Evolutionary conservation across 2,113 vertebrate genomes (phyloP), one percentile per base, ranked within the genome.

Genomic region (Xiphophorus hellerii): DNA sequence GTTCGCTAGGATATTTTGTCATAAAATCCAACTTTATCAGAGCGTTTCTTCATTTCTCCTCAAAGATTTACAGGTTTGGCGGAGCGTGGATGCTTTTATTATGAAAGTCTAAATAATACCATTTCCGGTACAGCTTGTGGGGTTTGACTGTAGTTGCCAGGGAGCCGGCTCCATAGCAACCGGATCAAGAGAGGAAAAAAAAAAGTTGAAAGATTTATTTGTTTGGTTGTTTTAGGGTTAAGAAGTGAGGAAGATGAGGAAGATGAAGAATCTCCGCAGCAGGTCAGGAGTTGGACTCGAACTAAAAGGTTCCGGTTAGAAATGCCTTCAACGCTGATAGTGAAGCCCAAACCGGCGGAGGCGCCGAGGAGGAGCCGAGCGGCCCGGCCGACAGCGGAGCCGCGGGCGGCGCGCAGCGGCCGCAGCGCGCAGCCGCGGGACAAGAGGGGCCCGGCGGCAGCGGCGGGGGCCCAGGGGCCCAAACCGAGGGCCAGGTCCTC

Each of bases 291-390:
- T 60, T 58, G 63, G 37, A 69, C 1, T 51, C 44, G 42, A 10
- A 30, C 62, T 9, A 20, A 0, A 54, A 1, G 14, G 12, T 5
- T 11, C 69, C 30, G 81, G 42, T 75, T 28, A 37, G 80, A 77
- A 39, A 92, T 93, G 91, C 81, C 91, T 17, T 33, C 62, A 1
- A 83, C 89, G 0, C 86, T 79, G 69, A 72, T 83, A 1, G 33
- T 85, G 15, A 90, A 87, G 9, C 25, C 74, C 0, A 84, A 82
- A 69, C 62, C 66, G 1, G 73, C 73, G 51, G 77, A 73, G 31
- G 28, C 71, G 9, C 27, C 77, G 2, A 71, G 69, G 33, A 74
- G 4, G 27, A 2, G 11, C 4, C 83, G 31, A 33, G 74, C 65
- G 9, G 61, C 37, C 22, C 74, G 72, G 51, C 30, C 17, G 71